phyloP scores from a whole-genome alignment of 2,113 vertebrate species.

The Gymnorhina tibicen region DNA sequence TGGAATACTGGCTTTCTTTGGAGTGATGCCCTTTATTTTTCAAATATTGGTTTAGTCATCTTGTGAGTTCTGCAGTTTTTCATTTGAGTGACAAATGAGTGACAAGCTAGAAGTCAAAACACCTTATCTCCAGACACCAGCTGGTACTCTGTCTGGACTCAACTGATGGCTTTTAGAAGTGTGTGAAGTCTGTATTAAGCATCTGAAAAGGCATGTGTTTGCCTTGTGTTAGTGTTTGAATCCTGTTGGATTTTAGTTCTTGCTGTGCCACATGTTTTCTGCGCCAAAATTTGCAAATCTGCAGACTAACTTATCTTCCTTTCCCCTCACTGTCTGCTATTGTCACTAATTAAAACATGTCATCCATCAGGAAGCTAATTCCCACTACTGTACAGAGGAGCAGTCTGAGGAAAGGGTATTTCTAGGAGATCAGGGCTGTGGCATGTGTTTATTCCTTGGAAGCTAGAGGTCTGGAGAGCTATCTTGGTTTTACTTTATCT shows the following conservation, averaged over 20 bases:
- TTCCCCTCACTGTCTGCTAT: not conserved
- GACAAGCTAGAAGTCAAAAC: slow-evolving; percentile 10
- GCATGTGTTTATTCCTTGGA: not conserved
- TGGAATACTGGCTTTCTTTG: not conserved
- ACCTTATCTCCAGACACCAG: slow-evolving; percentile 36
- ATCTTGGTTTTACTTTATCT: not conserved
- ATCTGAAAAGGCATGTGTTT: not conserved
- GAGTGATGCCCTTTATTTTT: slow-evolving; percentile 19
- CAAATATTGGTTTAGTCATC: not conserved
- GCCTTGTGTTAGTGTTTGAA: not conserved
- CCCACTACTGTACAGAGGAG: not conserved
- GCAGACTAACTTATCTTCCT: not conserved
- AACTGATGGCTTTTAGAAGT: not conserved
- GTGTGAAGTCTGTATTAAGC: slow-evolving; percentile 7
- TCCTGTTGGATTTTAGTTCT: not conserved
- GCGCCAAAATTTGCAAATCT: not conserved
- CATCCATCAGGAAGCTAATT: not conserved
- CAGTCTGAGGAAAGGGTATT: not conserved
- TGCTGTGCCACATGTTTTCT: not conserved
- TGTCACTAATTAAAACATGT: not conserved
- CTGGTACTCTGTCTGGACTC: slow-evolving; percentile 19
- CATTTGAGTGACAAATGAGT: not conserved
- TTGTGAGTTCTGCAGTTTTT: not conserved
- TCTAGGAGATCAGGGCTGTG: not conserved
- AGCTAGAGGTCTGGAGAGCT: not conserved